Percentiles rank a stretch among this genome's conserved stretches.
These are phyloP conservation scores for Catharus minimus DNA, from an alignment of 2,113 vertebrate genomes.

Conservation along the genomic window DNA sequence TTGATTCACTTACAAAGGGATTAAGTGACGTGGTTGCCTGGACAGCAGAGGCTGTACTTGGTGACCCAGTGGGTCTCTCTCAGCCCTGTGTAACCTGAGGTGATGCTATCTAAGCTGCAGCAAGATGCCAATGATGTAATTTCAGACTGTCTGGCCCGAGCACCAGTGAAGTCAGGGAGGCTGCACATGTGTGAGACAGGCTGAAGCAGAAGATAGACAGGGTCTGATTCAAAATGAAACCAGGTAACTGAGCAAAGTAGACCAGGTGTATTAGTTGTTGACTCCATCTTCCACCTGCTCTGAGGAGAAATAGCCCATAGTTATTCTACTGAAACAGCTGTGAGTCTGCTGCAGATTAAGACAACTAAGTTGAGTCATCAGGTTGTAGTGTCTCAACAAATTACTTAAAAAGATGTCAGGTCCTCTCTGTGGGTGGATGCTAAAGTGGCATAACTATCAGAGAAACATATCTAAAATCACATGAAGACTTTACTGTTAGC, in stretches of 20 bases:
- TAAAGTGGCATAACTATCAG: not conserved
- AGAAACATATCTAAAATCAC: not conserved
- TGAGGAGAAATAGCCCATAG: not conserved
- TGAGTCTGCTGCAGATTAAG: not conserved
- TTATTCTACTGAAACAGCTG: not conserved
- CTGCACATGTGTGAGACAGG: not conserved
- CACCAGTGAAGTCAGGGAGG: not conserved
- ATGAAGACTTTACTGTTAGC: not conserved
- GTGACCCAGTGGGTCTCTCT: not conserved
- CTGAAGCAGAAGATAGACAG: not conserved
- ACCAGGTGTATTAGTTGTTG: not conserved
- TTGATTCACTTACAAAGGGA: not conserved
- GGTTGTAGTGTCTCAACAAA: not conserved
- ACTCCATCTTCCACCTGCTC: not conserved
- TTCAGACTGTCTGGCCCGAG: slow-evolving; percentile 42
- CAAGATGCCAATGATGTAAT: slow-evolving; percentile 57
- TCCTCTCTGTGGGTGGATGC: not conserved
- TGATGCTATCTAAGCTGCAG: slow-evolving; percentile 2
- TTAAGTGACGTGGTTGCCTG: not conserved
- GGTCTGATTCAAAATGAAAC: not conserved
- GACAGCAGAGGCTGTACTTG: not conserved
- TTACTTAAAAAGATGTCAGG: slow-evolving; percentile 4
- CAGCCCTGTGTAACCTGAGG: slow-evolving; percentile 35
- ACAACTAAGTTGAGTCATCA: not conserved
- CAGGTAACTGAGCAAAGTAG: not conserved